Percentiles rank a stretch among this genome's conserved stretches.
Evolutionary conservation across 1,140 invertebrate genomes (phyloP).

Genomic region (Tetramorium simillimum): DNA sequence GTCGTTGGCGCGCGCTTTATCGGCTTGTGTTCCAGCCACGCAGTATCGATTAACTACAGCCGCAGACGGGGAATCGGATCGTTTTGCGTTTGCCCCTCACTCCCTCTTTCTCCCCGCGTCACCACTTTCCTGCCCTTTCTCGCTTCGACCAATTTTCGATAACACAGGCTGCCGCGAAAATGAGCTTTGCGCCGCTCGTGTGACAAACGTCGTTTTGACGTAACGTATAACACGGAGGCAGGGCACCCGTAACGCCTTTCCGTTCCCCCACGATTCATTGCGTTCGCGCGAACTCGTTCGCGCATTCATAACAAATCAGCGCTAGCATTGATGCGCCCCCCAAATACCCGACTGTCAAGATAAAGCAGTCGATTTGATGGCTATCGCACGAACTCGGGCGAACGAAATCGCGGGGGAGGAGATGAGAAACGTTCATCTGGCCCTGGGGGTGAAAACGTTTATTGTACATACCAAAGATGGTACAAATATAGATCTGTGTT

Average conservation of each 20-base stretch:
- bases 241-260: neutral
- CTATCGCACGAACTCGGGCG: neutral
- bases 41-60: conserved; percentile 44
- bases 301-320: conserved; percentile 24
- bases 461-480: neutral
- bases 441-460: neutral
- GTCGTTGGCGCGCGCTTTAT: conserved; percentile 57
- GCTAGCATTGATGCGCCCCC: neutral
- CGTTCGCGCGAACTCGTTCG: conserved; percentile 8
- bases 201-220: conserved; percentile 35
- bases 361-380: neutral
- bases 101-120: neutral
- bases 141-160: conserved; percentile 46
- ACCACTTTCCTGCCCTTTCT: neutral
- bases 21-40: conserved; percentile 39
- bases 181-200: neutral
- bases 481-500: neutral
- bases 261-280: neutral
- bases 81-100: neutral
- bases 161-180: conserved; percentile 16
- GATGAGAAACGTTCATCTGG: neutral
- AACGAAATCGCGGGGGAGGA: neutral
- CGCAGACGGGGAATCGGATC: conserved; percentile 22
- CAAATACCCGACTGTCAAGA: conserved; percentile 9
- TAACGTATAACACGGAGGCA: neutral